These are phyloP conservation scores for Vidua chalybeata DNA, from an alignment of 2,113 vertebrate species.

Conservation along the genomic window DNA sequence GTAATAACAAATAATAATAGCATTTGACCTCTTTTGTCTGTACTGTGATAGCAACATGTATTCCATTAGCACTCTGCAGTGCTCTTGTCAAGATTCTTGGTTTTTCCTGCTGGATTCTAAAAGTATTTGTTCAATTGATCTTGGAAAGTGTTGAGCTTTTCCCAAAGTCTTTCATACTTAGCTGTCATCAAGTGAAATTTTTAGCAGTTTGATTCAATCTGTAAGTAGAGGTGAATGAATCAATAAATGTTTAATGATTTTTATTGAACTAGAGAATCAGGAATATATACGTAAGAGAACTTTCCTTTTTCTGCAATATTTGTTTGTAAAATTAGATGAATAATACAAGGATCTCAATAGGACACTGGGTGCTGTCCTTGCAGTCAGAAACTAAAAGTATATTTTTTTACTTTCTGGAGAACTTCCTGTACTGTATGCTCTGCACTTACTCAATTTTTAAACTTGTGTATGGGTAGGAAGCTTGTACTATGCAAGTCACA, in stretches of 20 bases:
- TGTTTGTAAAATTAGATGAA: background rate
- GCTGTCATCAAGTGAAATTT: background rate
- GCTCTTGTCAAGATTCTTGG: background rate
- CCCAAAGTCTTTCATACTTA: background rate
- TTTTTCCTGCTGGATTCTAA: background rate
- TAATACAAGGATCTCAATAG: background rate
- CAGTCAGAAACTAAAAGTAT: background rate
- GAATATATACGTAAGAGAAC: background rate
- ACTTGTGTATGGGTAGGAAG: background rate
- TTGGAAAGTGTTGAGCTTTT: background rate
- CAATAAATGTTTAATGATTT: background rate
- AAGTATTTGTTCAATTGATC: slow-evolving; percentile 11
- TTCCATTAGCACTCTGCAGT: background rate
- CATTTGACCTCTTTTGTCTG: background rate
- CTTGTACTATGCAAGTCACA: background rate
- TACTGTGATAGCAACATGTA: background rate
- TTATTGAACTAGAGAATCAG: background rate
- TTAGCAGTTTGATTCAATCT: background rate
- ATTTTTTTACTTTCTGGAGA: background rate
- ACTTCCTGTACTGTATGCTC: too few relatives aligned
- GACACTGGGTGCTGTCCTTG: background rate
- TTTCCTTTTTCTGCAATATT: background rate
- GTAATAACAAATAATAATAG: background rate
- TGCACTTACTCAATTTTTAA: background rate
- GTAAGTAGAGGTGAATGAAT: background rate